These are phyloP conservation scores for Hycleus cichorii DNA, from an alignment of 1,140 invertebrate species.

Conservation along the genomic window DNA sequence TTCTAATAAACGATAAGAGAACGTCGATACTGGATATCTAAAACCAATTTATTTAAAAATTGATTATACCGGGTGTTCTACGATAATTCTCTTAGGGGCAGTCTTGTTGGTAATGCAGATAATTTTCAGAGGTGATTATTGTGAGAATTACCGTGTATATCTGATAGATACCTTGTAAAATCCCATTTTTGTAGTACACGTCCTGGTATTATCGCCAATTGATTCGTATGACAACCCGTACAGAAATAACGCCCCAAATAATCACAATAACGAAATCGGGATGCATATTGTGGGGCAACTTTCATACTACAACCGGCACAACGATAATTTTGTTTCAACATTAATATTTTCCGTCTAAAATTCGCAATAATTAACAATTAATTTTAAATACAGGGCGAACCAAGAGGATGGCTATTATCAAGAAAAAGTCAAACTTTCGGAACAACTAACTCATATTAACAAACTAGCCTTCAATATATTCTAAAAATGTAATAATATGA, in stretches of 20 bases:
- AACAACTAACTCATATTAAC: too few relatives aligned
- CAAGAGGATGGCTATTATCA: too few relatives aligned
- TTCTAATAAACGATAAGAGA: conserved; percentile 68
- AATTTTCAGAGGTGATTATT: too few relatives aligned
- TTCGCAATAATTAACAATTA: neutral
- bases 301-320: conserved; percentile 84
- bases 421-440: too few relatives aligned
- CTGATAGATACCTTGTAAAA: conserved; percentile 48
- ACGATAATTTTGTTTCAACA: conserved; percentile 71
- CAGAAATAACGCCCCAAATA: conserved; percentile 86
- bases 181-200: conserved; percentile 70
- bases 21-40: conserved; percentile 73
- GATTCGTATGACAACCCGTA: conserved; percentile 78
- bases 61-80: too few relatives aligned
- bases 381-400: too few relatives aligned
- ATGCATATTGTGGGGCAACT: conserved; percentile 62
- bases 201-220: conserved; percentile 68
- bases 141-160: too few relatives aligned
- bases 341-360: conserved; percentile 53
- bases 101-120: too few relatives aligned
- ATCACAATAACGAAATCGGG: conserved; percentile 72
- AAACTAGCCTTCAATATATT: too few relatives aligned
- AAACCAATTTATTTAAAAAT: conserved; percentile 21
- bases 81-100: too few relatives aligned
- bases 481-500: neutral